Evolutionary conservation across 1,140 invertebrate genomes (phyloP).

Genomic region (Eufriesea mexicana): DNA sequence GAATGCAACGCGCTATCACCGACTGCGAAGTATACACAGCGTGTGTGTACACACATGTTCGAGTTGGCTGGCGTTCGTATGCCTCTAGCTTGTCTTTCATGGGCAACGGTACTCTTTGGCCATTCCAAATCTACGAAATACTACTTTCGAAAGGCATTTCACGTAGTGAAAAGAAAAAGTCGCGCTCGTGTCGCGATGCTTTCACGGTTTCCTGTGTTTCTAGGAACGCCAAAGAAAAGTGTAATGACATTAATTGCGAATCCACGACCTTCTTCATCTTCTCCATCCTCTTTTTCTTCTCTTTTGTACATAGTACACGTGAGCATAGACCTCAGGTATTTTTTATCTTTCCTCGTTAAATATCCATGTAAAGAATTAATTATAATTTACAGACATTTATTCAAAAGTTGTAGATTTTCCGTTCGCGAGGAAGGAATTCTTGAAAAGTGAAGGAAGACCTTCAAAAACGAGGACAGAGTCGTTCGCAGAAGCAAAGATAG

Average conservation of each 20-base stretch:
- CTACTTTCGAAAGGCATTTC: conserved; percentile 56
- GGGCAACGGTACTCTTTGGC: conserved; percentile 60
- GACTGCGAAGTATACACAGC: conserved; percentile 18
- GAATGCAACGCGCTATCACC: conserved; percentile 67
- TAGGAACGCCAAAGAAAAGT: conserved; percentile 27
- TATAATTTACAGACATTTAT: no score
- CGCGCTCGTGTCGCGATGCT: conserved; percentile 12
- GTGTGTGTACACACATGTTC: conserved; percentile 19
- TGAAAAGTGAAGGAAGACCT: no score
- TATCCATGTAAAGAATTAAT: no score
- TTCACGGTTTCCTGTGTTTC: conserved; percentile 38
- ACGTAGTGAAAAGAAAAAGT: conserved; percentile 45
- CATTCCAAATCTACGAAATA: conserved; percentile 62
- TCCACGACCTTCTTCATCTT: not conserved
- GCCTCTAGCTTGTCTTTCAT: conserved; percentile 41
- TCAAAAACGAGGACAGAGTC: no score
- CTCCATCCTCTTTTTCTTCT: not conserved
- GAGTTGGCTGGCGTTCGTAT: not conserved
- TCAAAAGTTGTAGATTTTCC: no score
- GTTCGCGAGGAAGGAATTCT: no score
- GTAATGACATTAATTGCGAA: conserved; percentile 23
- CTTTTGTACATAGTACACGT: not conserved
- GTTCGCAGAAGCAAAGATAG: not conserved
- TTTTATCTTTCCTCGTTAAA: not conserved
- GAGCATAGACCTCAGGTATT: not conserved